A percentile compares a stretch with the other conserved stretches of the same genome.
These are phyloP conservation scores for Macaria liturata DNA, from an alignment of 2,888 invertebrate species.

Conservation along the genomic window DNA sequence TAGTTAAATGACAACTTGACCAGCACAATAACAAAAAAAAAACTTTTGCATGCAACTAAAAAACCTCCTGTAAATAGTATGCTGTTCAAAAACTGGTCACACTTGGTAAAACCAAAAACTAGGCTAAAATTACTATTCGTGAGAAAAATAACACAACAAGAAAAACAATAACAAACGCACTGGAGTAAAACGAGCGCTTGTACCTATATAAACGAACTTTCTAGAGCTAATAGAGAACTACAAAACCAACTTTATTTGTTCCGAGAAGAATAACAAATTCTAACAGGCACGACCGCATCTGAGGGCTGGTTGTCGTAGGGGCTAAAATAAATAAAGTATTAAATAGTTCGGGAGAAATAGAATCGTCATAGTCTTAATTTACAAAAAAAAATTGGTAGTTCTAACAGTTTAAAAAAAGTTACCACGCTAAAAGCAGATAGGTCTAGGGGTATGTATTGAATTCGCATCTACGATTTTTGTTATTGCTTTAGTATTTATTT, in stretches of 20 bases:
- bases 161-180: conserved; percentile 25
- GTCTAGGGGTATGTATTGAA: too few relatives aligned
- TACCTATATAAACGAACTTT: conserved; percentile 32
- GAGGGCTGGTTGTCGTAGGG: conserved; percentile 52
- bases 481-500: too few relatives aligned
- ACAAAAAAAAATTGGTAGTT: not conserved
- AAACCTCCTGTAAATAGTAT: too few relatives aligned
- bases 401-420: not conserved
- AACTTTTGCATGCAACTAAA: too few relatives aligned
- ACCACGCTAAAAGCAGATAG: too few relatives aligned
- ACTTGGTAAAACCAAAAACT: too few relatives aligned
- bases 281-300: conserved; percentile 45
- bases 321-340: conserved; percentile 61
- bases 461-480: too few relatives aligned
- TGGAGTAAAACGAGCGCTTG: conserved; percentile 22
- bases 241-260: conserved; percentile 46
- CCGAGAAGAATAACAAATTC: conserved; percentile 55
- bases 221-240: conserved; percentile 34
- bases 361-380: not conserved
- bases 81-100: too few relatives aligned
- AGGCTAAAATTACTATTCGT: too few relatives aligned
- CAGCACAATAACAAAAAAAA: too few relatives aligned
- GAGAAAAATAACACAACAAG: not conserved
- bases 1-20: too few relatives aligned
- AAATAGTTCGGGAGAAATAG: conserved; percentile 22